phyloP scores from a whole-genome alignment of 2,113 vertebrate genomes.

The Nyctibius bracteatus region DNA sequence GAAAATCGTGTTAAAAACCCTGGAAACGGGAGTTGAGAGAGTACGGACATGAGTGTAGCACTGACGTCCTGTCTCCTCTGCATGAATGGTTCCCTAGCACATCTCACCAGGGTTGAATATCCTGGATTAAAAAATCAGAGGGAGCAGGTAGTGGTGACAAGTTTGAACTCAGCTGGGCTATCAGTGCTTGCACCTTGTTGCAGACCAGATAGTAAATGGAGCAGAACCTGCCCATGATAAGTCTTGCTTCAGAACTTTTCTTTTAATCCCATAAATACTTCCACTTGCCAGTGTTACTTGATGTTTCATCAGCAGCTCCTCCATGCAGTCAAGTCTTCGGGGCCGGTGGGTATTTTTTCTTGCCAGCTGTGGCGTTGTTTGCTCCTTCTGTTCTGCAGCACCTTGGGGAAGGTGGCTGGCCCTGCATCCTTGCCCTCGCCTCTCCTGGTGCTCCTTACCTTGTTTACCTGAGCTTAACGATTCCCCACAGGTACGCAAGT shows the following conservation, averaged over 20 bases:
- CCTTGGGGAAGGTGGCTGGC: background rate
- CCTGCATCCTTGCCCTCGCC: background rate
- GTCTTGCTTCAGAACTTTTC: background rate
- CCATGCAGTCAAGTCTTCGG: background rate
- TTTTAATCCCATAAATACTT: background rate
- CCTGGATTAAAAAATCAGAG: background rate
- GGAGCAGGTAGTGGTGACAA: fast-evolving
- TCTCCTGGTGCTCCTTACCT: constrained; percentile 39
- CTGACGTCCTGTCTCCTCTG: background rate
- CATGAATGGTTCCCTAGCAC: background rate
- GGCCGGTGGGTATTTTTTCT: constrained; percentile 23
- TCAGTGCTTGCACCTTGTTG: background rate
- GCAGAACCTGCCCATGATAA: background rate
- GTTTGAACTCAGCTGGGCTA: background rate
- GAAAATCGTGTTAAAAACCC: background rate
- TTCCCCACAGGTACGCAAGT: constrained; percentile 90
- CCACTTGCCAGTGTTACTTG: background rate
- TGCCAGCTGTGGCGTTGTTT: constrained; percentile 18
- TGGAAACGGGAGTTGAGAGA: fast-evolving
- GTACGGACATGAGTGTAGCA: background rate
- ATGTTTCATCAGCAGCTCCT: constrained; percentile 69
- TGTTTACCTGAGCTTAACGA: constrained; percentile 65
- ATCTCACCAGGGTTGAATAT: background rate
- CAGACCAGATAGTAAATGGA: background rate
- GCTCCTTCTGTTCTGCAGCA: background rate